Evolutionary conservation across 1,140 invertebrate species (phyloP), one percentile per base, ranked within the genome.

Genomic region (Neodiprion virginianus): DNA sequence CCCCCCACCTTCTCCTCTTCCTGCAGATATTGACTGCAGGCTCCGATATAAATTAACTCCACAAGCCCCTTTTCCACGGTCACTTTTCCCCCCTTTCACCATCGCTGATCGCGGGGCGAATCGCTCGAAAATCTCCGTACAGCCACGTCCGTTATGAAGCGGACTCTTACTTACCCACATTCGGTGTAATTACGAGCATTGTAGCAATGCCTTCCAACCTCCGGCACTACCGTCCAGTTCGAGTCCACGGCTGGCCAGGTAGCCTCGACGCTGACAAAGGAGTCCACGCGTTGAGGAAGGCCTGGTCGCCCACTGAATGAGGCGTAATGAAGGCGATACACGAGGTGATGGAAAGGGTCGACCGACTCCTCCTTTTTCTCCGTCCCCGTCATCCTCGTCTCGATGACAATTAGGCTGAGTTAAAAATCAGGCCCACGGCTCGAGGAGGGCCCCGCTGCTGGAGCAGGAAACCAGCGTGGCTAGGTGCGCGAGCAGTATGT

Each of bases 31-130:
- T 72, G 69, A 40, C 28, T 40, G 28, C 61, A 14, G 1, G 12
- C 1, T 65, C 7, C 61, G 69, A 66, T 47, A 67, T 11, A 74
- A 74, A 74, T 74, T 74, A 74, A 71, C 48, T 61, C n/a, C 73
- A 71, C 49, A 68, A 68, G 21, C 67, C 69, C 50, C 28, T 23
- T 12, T 66, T 66, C 61, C 14, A 14, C 61, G 61, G 61, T 66
- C 21, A 66, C 72, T 17, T 61, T 47, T 7, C 17, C 11, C 61
- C 71, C 69, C 75, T 73, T 73, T 75, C 70, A 69, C 61, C 11
- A 65, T 65, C n/a, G 11, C 40, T 8, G 14, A 66, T 40, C 28
- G 28, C 28, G 28, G 28, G 28, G 5, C 28, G 28, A 40, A 40
- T 5, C 28, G 28, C 28, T 40, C 28, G 1, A 40, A 40, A 40